Evolutionary conservation across 2,797 vertebrate genomes (phyloP).

Genomic region (Lagocephalus sceleratus): DNA sequence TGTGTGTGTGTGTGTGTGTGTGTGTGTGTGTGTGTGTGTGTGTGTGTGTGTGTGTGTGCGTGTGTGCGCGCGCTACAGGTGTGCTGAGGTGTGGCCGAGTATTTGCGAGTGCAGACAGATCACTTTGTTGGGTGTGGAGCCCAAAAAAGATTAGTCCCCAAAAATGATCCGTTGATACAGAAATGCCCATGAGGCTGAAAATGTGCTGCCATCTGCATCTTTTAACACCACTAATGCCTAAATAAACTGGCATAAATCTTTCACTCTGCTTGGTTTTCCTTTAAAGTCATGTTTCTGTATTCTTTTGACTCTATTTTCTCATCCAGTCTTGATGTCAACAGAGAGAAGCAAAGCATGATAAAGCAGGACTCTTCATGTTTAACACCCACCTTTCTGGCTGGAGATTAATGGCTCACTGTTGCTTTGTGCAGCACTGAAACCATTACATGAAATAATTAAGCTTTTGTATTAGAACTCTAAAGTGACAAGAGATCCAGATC

Average conservation of each 20-base stretch:
- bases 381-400: too few species aligned
- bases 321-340: neutral
- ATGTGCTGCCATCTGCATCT: too few species aligned
- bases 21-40: too few species aligned
- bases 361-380: too few species aligned
- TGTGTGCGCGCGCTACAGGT: neutral
- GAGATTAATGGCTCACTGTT: too few species aligned
- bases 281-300: too few species aligned
- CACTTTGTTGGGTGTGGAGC: constrained; percentile 43
- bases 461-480: neutral
- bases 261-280: neutral
- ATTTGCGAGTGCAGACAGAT: constrained; percentile 50
- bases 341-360: constrained; percentile 24
- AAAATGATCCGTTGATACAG: too few species aligned
- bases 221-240: too few species aligned
- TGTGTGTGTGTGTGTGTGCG: too few species aligned
- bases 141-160: neutral
- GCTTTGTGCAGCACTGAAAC: neutral
- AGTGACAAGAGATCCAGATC: neutral
- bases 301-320: neutral
- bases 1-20: too few species aligned
- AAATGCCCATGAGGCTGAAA: too few species aligned
- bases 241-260: too few species aligned
- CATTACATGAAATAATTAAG: neutral
- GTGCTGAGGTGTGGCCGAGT: constrained; percentile 35